Percentiles rank a stretch among this genome's conserved stretches.
phyloP scores from a whole-genome alignment of 2,888 invertebrate genomes.

The Bursaphelenchus okinawaensis region DNA sequence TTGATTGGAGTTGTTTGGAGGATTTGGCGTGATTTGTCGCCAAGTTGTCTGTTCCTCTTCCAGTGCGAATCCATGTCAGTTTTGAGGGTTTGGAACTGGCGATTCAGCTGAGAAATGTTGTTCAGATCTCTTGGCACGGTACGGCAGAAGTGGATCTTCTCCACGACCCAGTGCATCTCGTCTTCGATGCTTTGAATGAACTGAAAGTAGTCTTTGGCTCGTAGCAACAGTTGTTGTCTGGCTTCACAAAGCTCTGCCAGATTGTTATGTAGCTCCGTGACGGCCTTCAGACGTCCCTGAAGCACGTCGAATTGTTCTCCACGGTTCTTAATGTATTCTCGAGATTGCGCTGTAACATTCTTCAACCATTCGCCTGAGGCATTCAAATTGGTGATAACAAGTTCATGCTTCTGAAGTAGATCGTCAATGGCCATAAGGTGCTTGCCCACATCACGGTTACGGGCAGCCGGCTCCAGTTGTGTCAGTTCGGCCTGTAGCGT shows the following conservation, averaged over 20 bases:
- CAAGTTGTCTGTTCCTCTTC: constrained; percentile 59
- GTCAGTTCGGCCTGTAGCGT: constrained; percentile 76
- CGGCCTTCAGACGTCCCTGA: constrained; percentile 70
- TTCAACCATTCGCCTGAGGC: constrained; percentile 21
- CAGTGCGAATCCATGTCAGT: constrained; percentile 74
- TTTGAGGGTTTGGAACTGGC: constrained; percentile 71
- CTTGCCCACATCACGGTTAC: constrained; percentile 72
- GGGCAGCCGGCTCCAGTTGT: constrained; percentile 67
- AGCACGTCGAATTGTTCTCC: constrained; percentile 66
- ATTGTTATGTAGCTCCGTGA: constrained; percentile 74
- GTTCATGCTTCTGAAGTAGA: constrained; percentile 81
- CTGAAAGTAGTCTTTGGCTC: constrained; percentile 78
- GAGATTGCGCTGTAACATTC: constrained; percentile 33
- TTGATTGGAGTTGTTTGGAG: constrained; percentile 30
- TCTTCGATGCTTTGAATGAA: constrained; percentile 82
- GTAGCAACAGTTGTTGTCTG: constrained; percentile 76
- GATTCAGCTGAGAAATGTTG: constrained; percentile 77
- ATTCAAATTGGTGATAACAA: constrained; percentile 72
- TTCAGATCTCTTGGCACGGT: constrained; percentile 90
- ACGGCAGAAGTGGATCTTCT: constrained; percentile 81
- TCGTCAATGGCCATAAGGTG: constrained; percentile 92
- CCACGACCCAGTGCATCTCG: constrained; percentile 91
- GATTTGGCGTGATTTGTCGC: constrained; percentile 48
- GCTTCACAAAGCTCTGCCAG: constrained; percentile 70
- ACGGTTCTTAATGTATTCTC: constrained; percentile 46